A percentile compares a stretch with the other conserved stretches of the same genome.
Conservation (phyloP, 2,888 invertebrate species). For the Caenorhabditis doughertyi region DNA sequence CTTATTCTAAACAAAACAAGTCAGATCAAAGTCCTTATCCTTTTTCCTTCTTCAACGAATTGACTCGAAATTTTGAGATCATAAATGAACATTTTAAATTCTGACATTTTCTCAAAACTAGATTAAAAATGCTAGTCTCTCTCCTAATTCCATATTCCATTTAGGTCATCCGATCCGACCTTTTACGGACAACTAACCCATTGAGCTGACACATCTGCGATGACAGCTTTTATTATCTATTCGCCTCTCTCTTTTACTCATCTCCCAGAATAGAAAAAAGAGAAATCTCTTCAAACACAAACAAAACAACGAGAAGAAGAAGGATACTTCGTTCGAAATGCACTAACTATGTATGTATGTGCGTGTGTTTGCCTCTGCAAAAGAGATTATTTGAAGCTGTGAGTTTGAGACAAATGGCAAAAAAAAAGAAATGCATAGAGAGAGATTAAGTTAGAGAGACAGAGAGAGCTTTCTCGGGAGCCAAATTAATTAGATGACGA, state of each 20-base stretch:
- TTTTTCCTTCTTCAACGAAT: too few relatives aligned
- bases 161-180: constrained; percentile 6
- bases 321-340: constrained; percentile 32
- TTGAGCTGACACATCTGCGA: constrained; percentile 15
- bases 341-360: constrained; percentile 19
- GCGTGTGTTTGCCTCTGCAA: neutral
- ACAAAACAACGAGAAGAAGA: neutral
- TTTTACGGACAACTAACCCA: constrained; percentile 1
- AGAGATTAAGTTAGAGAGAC: neutral
- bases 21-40: too few relatives aligned
- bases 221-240: neutral
- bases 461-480: constrained; percentile 4
- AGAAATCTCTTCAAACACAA: neutral
- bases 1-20: too few relatives aligned
- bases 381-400: neutral
- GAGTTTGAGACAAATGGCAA: neutral
- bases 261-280: neutral
- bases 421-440: neutral
- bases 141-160: neutral
- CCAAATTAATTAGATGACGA: constrained; percentile 57
- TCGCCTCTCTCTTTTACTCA: neutral
- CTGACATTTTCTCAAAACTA: neutral
- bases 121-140: neutral
- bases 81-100: neutral
- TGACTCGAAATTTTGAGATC: too few relatives aligned